Conservation (phyloP, 2,888 invertebrate genomes). For the Mellilla xanthometata region DNA sequence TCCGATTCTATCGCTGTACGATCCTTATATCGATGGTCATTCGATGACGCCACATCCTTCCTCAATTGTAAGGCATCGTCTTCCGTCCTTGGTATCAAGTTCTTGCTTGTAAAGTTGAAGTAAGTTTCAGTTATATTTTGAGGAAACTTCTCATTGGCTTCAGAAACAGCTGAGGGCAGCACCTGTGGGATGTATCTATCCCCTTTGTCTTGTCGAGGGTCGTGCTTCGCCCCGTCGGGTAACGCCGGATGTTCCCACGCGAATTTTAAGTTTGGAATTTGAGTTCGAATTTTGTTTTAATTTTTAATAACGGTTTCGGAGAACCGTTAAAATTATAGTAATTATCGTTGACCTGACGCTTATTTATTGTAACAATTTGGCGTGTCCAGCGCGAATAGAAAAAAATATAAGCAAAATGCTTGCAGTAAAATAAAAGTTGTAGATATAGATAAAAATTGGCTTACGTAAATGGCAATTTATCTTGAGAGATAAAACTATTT, state of each 20-base stretch:
- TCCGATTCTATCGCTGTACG: not conserved
- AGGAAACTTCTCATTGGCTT: constrained; percentile 48
- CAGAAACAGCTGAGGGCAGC: constrained; percentile 62
- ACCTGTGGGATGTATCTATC: constrained; percentile 57
- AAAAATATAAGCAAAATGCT: too few relatives aligned
- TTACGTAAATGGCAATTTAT: too few relatives aligned
- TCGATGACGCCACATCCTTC: constrained; percentile 56
- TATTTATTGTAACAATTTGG: too few relatives aligned
- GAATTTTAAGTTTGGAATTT: constrained; percentile 33
- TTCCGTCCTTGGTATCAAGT: constrained; percentile 29
- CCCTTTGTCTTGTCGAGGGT: constrained; percentile 47
- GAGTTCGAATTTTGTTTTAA: constrained; percentile 5
- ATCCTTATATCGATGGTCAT: constrained; percentile 12
- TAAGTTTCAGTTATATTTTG: not conserved
- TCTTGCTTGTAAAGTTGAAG: not conserved
- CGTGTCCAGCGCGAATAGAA: too few relatives aligned
- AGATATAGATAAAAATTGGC: too few relatives aligned
- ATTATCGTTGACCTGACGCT: too few relatives aligned
- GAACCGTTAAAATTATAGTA: too few relatives aligned
- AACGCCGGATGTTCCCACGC: constrained; percentile 73
- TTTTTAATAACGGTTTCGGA: not conserved
- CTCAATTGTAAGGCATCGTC: constrained; percentile 40
- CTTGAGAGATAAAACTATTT: not conserved
- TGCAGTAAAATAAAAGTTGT: too few relatives aligned
- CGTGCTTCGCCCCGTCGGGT: constrained; percentile 3